Conservation (phyloP, 2,888 invertebrate species). For the Temnothorax rugatulus region DNA sequence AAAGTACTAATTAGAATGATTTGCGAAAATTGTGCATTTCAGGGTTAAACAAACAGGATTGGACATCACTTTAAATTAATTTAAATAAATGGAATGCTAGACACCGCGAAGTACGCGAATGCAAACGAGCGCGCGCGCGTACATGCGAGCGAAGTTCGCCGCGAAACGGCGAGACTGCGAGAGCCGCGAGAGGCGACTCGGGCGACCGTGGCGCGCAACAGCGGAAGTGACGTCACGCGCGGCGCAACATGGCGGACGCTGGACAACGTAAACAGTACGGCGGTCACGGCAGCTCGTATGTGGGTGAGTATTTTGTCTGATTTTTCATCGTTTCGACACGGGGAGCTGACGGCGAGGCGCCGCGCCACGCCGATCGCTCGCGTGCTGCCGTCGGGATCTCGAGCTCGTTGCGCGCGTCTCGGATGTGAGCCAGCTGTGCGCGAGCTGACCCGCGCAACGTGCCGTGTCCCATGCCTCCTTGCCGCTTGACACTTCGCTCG, state of each 20-base stretch:
- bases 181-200: slow-evolving; percentile 15
- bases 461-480: neutral
- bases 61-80: too few relatives aligned
- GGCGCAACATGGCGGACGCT: slow-evolving; percentile 86
- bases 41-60: too few relatives aligned
- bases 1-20: too few relatives aligned
- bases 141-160: slow-evolving; percentile 67
- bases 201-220: slow-evolving; percentile 73
- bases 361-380: neutral
- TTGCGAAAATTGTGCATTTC: too few relatives aligned
- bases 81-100: too few relatives aligned
- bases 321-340: slow-evolving; percentile 40
- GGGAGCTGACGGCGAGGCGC: neutral
- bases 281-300: slow-evolving; percentile 83
- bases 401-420: neutral
- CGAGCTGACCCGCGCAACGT: neutral
- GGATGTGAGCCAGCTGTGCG: slow-evolving; percentile 73
- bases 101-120: neutral
- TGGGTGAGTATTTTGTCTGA: slow-evolving; percentile 81
- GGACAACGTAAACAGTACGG: slow-evolving; percentile 87
- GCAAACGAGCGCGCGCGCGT: slow-evolving; percentile 46
- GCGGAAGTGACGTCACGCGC: slow-evolving; percentile 82
- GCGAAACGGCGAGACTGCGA: neutral
- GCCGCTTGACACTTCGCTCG: slow-evolving; percentile 26
- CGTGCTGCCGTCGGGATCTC: neutral